Percentiles rank a stretch among this genome's conserved stretches.
Conservation (phyloP, 2,113 vertebrate species). For the Opisthocomus hoazin region DNA sequence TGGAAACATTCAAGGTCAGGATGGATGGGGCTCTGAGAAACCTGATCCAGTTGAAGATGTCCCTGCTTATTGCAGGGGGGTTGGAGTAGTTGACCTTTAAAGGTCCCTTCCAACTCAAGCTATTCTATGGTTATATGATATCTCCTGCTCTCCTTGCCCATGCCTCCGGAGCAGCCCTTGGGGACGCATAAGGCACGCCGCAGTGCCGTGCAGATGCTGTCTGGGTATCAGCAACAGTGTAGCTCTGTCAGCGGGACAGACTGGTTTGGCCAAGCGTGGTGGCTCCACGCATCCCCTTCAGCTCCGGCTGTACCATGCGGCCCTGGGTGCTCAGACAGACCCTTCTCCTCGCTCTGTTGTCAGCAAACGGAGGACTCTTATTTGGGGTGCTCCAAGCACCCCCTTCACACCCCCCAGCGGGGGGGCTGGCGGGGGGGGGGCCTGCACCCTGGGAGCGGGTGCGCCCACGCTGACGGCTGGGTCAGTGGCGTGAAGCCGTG, state of each 20-base stretch:
- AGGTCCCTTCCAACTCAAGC: too few relatives aligned
- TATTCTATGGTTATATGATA: too few relatives aligned
- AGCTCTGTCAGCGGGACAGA: not conserved
- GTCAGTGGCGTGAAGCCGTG: not conserved
- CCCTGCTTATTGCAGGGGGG: too few relatives aligned
- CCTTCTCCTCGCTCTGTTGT: not conserved
- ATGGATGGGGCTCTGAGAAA: too few relatives aligned
- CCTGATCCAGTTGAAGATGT: too few relatives aligned
- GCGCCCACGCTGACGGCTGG: fast-evolving
- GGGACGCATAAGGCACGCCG: not conserved
- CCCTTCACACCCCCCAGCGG: not conserved
- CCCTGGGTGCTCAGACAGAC: not conserved
- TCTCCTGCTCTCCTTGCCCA: not conserved
- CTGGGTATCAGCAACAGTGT: not conserved
- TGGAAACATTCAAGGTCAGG: too few relatives aligned
- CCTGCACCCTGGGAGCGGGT: not conserved
- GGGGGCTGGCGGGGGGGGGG: too few relatives aligned
- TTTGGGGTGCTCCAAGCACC: not conserved
- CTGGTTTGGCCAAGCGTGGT: fast-evolving
- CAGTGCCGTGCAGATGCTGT: fast-evolving
- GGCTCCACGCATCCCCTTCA: not conserved
- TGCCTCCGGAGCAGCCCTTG: not conserved
- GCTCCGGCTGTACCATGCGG: not conserved
- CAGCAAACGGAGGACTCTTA: not conserved
- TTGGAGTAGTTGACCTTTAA: too few relatives aligned